Conservation (phyloP, 2,113 vertebrate genomes). For the Oncorhynchus clarkii region DNA sequence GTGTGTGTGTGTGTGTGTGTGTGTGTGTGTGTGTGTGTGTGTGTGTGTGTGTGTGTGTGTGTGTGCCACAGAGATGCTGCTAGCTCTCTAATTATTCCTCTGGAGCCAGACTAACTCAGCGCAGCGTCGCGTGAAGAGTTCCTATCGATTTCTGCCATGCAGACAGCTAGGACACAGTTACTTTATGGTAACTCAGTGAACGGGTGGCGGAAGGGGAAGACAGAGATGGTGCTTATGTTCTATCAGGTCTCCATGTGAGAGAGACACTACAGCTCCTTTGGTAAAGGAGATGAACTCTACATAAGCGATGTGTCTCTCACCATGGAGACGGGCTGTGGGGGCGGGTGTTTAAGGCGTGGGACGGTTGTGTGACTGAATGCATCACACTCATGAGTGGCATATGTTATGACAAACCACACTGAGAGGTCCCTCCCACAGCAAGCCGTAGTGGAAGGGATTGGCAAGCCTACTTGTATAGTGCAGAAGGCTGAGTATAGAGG, state of each 20-base stretch:
- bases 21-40: too few species aligned
- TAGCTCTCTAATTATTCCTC: slow-evolving; percentile 62
- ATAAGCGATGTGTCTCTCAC: slow-evolving; percentile 1
- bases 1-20: too few species aligned
- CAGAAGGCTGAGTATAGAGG: too few species aligned
- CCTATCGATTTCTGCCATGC: slow-evolving; percentile 64
- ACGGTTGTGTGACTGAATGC: background rate
- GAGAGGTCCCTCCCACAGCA: slow-evolving; percentile 2
- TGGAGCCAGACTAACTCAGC: slow-evolving; percentile 59
- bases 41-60: too few species aligned
- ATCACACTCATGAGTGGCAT: slow-evolving; percentile 28
- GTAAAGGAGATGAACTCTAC: background rate
- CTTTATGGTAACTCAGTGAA: slow-evolving; percentile 42
- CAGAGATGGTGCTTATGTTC: slow-evolving; percentile 31
- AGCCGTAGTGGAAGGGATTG: too few species aligned
- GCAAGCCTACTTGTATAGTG: background rate
- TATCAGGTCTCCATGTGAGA: slow-evolving; percentile 32
- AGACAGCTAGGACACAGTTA: slow-evolving; percentile 52
- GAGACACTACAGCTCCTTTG: slow-evolving; percentile 20
- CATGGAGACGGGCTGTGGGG: background rate
- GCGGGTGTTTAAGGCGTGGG: background rate
- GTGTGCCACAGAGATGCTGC: too few species aligned
- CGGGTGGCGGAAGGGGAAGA: slow-evolving; percentile 40
- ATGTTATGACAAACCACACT: slow-evolving; percentile 18
- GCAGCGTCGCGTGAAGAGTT: slow-evolving; percentile 44